Percentiles rank a stretch among this genome's conserved stretches.
Evolutionary conservation across 1,140 invertebrate species (phyloP).

Genomic region (Macrocentrus cingulum): DNA sequence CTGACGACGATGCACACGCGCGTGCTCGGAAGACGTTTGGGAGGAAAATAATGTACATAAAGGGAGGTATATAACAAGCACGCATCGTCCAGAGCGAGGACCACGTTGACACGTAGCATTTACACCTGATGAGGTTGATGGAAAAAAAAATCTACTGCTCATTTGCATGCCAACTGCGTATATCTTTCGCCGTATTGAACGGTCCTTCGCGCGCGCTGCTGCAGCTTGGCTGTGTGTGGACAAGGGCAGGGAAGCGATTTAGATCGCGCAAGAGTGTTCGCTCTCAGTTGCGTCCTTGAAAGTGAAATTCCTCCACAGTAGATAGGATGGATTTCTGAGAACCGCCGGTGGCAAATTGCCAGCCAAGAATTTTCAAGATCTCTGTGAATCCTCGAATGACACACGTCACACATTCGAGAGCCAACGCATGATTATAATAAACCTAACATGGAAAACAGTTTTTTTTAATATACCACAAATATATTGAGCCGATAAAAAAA

Average conservation of each 20-base stretch:
- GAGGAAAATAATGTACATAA: no score
- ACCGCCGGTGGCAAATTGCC: conserved; percentile 9
- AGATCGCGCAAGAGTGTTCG: conserved; percentile 6
- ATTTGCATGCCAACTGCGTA: conserved; percentile 29
- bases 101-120: conserved; percentile 42
- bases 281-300: conserved; percentile 22
- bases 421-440: no score
- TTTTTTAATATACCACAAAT: no score
- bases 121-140: conserved; percentile 37
- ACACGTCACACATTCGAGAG: neutral
- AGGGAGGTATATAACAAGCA: no score
- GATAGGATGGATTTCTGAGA: conserved; percentile 27
- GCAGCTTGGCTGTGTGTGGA: no score
- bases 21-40: no score
- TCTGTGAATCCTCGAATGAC: neutral
- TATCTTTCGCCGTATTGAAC: neutral
- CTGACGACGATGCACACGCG: no score
- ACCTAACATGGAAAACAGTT: no score
- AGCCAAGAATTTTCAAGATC: conserved; percentile 10
- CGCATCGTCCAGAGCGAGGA: no score
- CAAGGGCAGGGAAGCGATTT: no score
- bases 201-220: no score
- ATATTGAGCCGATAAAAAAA: no score
- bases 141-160: conserved; percentile 19
- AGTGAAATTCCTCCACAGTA: conserved; percentile 32